Conservation (phyloP, 2,113 vertebrate species). For the Brevimyrus niger region DNA sequence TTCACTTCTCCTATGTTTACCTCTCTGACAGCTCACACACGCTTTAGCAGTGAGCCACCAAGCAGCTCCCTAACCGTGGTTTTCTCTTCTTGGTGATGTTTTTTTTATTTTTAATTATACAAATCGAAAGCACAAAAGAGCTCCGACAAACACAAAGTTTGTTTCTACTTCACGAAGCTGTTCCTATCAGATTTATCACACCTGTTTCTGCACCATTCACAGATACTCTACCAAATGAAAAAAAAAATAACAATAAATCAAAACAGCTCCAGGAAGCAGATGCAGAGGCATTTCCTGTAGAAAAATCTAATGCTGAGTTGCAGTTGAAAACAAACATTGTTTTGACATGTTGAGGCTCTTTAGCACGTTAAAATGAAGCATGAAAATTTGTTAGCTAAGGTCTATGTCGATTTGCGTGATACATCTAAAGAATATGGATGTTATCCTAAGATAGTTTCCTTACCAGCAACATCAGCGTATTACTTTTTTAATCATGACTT, state of each 20-base stretch:
- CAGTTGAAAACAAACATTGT: background rate
- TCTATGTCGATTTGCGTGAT: background rate
- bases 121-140: background rate
- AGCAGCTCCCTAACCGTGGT: background rate
- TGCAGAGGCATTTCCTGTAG: background rate
- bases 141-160: background rate
- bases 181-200: background rate
- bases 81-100: background rate
- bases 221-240: background rate
- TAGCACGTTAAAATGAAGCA: background rate
- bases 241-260: background rate
- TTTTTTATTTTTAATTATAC: too few relatives aligned
- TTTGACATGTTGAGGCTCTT: background rate
- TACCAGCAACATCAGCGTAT: background rate
- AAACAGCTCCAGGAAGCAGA: background rate
- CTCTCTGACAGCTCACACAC: background rate
- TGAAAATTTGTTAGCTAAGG: background rate
- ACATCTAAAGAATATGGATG: background rate
- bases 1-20: conserved; percentile 30
- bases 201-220: background rate
- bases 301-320: background rate
- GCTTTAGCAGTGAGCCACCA: background rate
- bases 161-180: background rate
- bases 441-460: background rate
- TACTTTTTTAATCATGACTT: background rate